Evolutionary conservation across 2,797 vertebrate species (phyloP).

Genomic region (Malacoraja senta): DNA sequence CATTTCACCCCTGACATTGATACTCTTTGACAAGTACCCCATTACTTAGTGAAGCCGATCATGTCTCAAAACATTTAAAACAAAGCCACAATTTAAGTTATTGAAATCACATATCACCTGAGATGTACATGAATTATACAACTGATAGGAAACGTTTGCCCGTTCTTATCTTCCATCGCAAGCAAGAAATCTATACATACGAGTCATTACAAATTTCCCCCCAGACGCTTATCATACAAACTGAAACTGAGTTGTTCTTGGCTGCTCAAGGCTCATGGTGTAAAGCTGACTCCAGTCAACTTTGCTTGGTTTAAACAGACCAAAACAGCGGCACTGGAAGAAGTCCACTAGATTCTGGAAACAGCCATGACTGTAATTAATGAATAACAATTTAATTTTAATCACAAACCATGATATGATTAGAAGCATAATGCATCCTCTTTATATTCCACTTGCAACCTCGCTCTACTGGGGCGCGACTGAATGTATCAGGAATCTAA

Average conservation of each 20-base stretch:
- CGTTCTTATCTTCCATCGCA: slow-evolving; percentile 46
- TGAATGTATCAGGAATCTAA: background rate
- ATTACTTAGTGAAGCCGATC: background rate
- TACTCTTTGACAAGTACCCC: background rate
- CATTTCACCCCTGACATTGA: background rate
- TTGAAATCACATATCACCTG: background rate
- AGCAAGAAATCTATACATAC: slow-evolving; percentile 40
- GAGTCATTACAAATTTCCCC: slow-evolving; percentile 41
- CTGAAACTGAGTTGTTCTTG: slow-evolving; percentile 62
- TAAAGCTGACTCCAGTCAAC: slow-evolving; percentile 87
- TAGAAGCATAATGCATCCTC: background rate
- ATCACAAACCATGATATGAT: background rate
- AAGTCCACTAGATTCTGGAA: slow-evolving; percentile 81
- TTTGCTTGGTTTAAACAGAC: slow-evolving; percentile 68
- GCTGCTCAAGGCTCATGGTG: slow-evolving; percentile 56
- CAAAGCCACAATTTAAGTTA: background rate
- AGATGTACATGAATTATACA: slow-evolving; percentile 42
- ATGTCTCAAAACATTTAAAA: background rate
- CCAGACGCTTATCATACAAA: slow-evolving; percentile 56
- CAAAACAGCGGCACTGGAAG: slow-evolving; percentile 83
- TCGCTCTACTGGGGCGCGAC: background rate
- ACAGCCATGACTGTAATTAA: slow-evolving; percentile 67
- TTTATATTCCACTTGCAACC: background rate
- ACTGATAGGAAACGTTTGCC: slow-evolving; percentile 48
- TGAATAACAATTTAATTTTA: background rate